Evolutionary conservation across 2,888 invertebrate species (phyloP).

Genomic region (Chloroclysta siterata): DNA sequence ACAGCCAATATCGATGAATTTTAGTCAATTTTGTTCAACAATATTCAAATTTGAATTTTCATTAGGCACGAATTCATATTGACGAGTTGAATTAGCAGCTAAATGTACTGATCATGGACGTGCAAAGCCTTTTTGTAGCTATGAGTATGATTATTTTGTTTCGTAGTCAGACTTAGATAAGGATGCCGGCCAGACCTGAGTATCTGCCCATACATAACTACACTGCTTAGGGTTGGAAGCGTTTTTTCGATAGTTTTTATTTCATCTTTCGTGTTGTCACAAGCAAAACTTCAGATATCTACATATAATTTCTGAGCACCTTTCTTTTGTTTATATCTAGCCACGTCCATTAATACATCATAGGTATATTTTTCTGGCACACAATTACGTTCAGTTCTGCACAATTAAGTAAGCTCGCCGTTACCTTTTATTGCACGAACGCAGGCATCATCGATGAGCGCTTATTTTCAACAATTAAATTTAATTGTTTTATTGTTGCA

Average conservation of each 20-base stretch:
- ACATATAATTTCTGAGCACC: too few relatives aligned
- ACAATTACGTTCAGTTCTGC: slow-evolving; percentile 21
- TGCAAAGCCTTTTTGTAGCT: slow-evolving; percentile 46
- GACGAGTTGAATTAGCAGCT: slow-evolving; percentile 65
- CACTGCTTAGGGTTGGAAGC: too few relatives aligned
- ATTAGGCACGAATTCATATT: slow-evolving; percentile 68
- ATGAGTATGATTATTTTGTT: slow-evolving; percentile 20
- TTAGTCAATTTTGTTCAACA: slow-evolving; percentile 64
- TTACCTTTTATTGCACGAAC: slow-evolving; percentile 30
- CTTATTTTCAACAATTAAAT: slow-evolving; percentile 28
- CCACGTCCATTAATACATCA: too few relatives aligned
- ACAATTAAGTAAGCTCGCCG: slow-evolving; percentile 29
- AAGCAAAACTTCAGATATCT: too few relatives aligned
- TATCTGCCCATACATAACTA: too few relatives aligned
- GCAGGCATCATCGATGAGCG: slow-evolving; percentile 18
- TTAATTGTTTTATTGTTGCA: slow-evolving; percentile 30
- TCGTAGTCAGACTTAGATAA: background rate
- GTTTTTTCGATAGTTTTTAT: too few relatives aligned
- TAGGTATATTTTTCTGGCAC: background rate
- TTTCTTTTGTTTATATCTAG: too few relatives aligned
- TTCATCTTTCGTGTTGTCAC: background rate
- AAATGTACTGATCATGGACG: slow-evolving; percentile 62
- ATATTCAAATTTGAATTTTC: slow-evolving; percentile 73
- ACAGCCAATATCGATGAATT: slow-evolving; percentile 58
- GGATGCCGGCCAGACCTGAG: background rate